Conservation (phyloP, 2,113 vertebrate genomes). For the Australoheros scitulus region DNA sequence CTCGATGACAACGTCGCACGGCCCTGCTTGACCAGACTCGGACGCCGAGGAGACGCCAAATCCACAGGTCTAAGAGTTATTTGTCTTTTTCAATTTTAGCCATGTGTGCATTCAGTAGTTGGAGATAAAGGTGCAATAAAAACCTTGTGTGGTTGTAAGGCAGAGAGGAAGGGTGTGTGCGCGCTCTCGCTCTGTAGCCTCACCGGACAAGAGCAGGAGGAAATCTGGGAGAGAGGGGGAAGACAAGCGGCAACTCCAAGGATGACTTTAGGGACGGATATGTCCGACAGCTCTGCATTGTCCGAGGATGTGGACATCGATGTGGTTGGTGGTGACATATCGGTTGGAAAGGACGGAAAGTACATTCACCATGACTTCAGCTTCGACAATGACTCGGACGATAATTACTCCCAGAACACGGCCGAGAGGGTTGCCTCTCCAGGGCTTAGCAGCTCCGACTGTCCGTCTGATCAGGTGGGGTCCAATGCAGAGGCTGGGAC, state of each 20-base stretch:
- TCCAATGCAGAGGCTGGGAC: slow-evolving; percentile 59
- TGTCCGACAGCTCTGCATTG: slow-evolving; percentile 86
- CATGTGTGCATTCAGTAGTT: slow-evolving; percentile 61
- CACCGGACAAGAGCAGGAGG: slow-evolving; percentile 56
- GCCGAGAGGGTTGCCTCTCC: slow-evolving; percentile 76
- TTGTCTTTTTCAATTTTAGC: slow-evolving; percentile 39
- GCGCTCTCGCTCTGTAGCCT: slow-evolving; percentile 50
- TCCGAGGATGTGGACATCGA: slow-evolving; percentile 94
- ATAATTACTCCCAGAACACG: slow-evolving; percentile 80
- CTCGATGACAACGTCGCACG: slow-evolving; percentile 26
- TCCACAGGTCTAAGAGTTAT: slow-evolving; percentile 55
- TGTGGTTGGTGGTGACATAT: slow-evolving; percentile 90
- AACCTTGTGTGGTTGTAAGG: slow-evolving; percentile 41
- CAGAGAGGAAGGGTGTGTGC: slow-evolving; percentile 30
- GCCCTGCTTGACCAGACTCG: slow-evolving; percentile 26
- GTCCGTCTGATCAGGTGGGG: slow-evolving; percentile 75
- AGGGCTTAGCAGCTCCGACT: slow-evolving; percentile 79
- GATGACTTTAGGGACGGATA: slow-evolving; percentile 88
- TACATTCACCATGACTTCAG: slow-evolving; percentile 79
- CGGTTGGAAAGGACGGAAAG: slow-evolving; percentile 81
- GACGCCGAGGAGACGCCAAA: slow-evolving; percentile 40
- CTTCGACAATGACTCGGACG: slow-evolving; percentile 85
- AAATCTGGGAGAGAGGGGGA: slow-evolving; percentile 61
- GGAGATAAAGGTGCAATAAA: slow-evolving; percentile 52
- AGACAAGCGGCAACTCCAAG: slow-evolving; percentile 71